Conservation (phyloP, 1,140 invertebrate genomes). For the Sinella curviseta region DNA sequence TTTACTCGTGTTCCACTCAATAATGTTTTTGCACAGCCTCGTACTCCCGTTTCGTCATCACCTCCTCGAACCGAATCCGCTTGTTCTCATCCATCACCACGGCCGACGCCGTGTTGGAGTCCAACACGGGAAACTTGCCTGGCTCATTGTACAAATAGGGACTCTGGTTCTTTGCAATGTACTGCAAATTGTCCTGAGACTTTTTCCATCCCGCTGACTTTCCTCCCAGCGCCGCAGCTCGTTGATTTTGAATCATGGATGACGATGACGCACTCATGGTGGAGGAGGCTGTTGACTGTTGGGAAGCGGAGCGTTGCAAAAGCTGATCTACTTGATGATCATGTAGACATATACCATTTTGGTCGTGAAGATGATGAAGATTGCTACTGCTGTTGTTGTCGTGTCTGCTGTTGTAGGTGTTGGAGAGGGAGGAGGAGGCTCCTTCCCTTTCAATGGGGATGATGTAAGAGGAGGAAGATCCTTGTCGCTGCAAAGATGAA, state of each 20-base stretch:
- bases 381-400: not conserved
- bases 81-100: conserved; percentile 15
- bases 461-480: not conserved
- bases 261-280: not conserved
- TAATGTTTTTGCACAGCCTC: conserved; percentile 36
- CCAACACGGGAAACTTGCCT: conserved; percentile 39
- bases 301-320: not conserved
- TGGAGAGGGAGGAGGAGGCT: not conserved
- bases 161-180: conserved; percentile 22
- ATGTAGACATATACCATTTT: not conserved
- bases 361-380: not conserved
- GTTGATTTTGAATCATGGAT: not conserved
- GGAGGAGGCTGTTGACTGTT: not conserved
- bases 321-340: not conserved
- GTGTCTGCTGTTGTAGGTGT: not conserved
- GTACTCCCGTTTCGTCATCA: conserved; percentile 40
- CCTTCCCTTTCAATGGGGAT: conserved; percentile 27
- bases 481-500: not conserved
- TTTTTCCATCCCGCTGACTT: conserved; percentile 8
- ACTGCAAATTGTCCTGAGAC: conserved; percentile 24
- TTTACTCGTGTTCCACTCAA: too few species aligned
- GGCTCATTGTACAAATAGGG: conserved; percentile 1
- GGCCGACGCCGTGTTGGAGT: not conserved
- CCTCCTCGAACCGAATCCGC: conserved; percentile 37
- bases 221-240: not conserved